A percentile compares a stretch with the other conserved stretches of the same genome.
Evolutionary conservation across 23 tunicate species (phyloP).

Genomic region (Phallusia fumigata): DNA sequence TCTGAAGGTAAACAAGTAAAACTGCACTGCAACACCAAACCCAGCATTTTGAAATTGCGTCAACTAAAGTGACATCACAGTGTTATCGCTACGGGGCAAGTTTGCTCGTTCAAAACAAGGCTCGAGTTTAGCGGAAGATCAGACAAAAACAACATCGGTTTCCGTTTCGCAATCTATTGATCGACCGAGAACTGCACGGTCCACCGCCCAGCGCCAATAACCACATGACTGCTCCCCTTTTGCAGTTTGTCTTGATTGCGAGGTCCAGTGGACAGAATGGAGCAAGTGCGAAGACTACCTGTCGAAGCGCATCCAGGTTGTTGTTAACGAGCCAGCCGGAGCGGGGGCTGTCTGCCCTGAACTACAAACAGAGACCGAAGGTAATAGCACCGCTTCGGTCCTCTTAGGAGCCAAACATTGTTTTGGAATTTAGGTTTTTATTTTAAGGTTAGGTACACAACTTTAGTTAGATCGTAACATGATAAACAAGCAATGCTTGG

Average conservation of each 20-base stretch:
- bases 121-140: neutral
- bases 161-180: neutral
- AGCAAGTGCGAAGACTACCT: slow-evolving; percentile 31
- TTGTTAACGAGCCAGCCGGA: slow-evolving; percentile 34
- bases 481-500: too few species aligned
- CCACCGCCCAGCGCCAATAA: neutral
- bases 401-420: too few species aligned
- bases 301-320: slow-evolving; percentile 19
- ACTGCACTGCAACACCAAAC: neutral
- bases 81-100: neutral
- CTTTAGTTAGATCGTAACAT: too few species aligned
- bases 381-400: neutral
- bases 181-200: too few species aligned
- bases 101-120: neutral
- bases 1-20: slow-evolving; percentile 27
- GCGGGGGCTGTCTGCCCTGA: slow-evolving; percentile 55
- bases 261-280: slow-evolving; percentile 72
- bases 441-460: too few species aligned
- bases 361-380: slow-evolving; percentile 41
- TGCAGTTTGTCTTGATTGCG: slow-evolving; percentile 60
- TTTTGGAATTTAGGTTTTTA: too few species aligned
- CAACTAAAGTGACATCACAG: neutral
- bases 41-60: neutral
- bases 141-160: neutral
- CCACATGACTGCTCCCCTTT: neutral